Evolutionary conservation across 1,140 invertebrate genomes (phyloP).

Genomic region (Caenorhabditis elegans): DNA sequence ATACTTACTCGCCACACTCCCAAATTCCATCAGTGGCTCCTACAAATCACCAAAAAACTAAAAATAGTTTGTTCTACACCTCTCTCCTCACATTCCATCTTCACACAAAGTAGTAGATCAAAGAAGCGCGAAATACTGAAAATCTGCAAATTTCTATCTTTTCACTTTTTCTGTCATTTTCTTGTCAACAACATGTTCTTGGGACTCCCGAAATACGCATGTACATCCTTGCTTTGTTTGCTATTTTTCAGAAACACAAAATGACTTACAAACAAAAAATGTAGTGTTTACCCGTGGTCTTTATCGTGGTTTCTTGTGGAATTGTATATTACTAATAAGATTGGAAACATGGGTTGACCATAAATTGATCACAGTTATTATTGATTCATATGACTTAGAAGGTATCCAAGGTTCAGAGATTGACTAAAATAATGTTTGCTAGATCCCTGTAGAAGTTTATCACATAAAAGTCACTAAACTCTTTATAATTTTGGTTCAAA

Average conservation of each 20-base stretch:
- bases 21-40: background rate
- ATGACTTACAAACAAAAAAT: background rate
- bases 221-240: background rate
- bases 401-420: too few relatives aligned
- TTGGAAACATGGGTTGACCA: too few relatives aligned
- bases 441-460: too few relatives aligned
- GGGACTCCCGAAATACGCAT: constrained; percentile 16
- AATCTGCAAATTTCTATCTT: background rate
- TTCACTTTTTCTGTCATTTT: background rate
- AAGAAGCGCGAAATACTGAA: background rate
- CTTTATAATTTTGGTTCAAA: too few relatives aligned
- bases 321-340: too few relatives aligned
- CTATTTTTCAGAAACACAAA: background rate
- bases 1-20: too few relatives aligned
- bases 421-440: too few relatives aligned
- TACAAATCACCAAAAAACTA: background rate
- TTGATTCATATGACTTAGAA: background rate
- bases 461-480: too few relatives aligned
- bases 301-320: background rate
- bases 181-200: background rate
- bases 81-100: too few relatives aligned
- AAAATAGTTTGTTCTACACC: background rate
- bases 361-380: background rate
- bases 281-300: constrained; percentile 26
- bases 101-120: background rate